Evolutionary conservation across 1,140 invertebrate species (phyloP).

Genomic region (Rhopalosiphum padi): DNA sequence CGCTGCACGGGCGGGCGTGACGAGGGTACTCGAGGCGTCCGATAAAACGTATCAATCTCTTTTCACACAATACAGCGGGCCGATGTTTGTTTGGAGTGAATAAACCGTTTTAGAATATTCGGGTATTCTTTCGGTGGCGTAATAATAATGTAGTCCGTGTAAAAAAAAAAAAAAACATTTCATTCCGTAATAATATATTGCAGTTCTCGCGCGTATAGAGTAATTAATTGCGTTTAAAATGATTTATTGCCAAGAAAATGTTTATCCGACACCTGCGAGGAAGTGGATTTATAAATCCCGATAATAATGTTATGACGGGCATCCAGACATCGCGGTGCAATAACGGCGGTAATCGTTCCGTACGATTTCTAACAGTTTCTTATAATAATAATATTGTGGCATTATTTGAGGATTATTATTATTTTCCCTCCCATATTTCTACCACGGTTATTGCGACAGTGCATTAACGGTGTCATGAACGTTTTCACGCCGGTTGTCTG

Average conservation of each 20-base stretch:
- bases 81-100: not conserved
- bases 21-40: not conserved
- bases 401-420: slow-evolving; percentile 17
- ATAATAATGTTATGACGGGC: slow-evolving; percentile 2
- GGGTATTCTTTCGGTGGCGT: not conserved
- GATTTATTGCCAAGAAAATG: slow-evolving; percentile 2
- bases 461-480: not conserved
- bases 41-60: slow-evolving; percentile 36
- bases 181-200: slow-evolving; percentile 9
- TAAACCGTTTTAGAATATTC: slow-evolving; percentile 32
- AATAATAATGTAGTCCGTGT: not conserved
- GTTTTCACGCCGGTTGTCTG: not conserved
- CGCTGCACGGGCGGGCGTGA: not conserved
- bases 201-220: not conserved
- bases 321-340: not conserved
- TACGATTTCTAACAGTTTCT: not conserved
- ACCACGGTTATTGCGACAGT: not conserved
- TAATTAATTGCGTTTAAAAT: slow-evolving; percentile 13
- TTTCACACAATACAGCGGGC: not conserved
- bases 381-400: not conserved
- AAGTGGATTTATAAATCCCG: not conserved
- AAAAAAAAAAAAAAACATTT: slow-evolving; percentile 16
- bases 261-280: not conserved
- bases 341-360: not conserved
- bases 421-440: not conserved